A percentile compares a stretch with the other conserved stretches of the same genome.
phyloP scores from a whole-genome alignment of 2,113 vertebrate species.

The Muscicapa adusta region DNA sequence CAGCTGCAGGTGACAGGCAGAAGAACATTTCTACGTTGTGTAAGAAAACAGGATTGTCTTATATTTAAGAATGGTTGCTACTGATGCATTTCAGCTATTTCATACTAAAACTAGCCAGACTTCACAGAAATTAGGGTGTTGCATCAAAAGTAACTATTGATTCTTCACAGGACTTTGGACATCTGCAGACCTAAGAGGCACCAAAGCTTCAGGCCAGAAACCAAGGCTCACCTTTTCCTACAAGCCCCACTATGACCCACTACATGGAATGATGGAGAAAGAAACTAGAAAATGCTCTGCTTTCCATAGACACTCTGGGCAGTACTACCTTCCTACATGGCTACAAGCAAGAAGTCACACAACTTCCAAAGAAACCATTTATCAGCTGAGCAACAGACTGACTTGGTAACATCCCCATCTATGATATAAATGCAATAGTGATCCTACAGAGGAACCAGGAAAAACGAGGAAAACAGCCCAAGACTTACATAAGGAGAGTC shows the following conservation, averaged over 20 bases:
- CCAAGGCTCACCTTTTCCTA: neutral
- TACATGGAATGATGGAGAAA: neutral
- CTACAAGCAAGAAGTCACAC: neutral
- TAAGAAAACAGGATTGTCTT: neutral
- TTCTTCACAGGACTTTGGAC: neutral
- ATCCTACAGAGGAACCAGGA: neutral
- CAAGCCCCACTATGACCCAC: neutral
- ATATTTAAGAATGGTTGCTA: neutral
- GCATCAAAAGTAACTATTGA: neutral
- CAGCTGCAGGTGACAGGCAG: neutral
- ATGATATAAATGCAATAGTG: fast-evolving
- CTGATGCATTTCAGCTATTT: neutral
- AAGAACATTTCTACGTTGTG: neutral
- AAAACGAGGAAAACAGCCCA: neutral
- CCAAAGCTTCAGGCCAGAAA: neutral
- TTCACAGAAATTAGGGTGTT: neutral
- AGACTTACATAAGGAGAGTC: neutral
- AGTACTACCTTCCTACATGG: neutral
- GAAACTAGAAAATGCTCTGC: neutral
- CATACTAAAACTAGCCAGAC: neutral
- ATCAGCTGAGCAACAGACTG: neutral
- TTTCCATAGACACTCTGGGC: neutral
- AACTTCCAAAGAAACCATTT: neutral
- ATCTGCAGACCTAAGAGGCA: neutral
- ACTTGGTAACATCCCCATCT: neutral